Percentiles rank a stretch among this genome's conserved stretches.
These are phyloP conservation scores for Acestrorhynchus altus DNA, from an alignment of 2,797 vertebrate genomes.

Conservation along the genomic window DNA sequence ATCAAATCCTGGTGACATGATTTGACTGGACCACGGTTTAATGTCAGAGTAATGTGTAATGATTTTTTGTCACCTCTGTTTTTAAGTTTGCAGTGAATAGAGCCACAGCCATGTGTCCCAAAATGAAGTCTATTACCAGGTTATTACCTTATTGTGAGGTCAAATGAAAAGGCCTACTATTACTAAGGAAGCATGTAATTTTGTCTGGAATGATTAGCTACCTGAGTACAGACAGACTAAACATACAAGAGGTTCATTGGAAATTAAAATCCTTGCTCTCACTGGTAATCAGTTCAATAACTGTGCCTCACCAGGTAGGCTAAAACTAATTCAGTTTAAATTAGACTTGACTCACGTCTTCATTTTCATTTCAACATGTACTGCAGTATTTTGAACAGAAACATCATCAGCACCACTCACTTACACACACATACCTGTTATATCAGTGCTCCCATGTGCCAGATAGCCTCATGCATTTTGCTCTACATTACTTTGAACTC, in stretches of 20 bases:
- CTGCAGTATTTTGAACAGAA: slow-evolving; percentile 10
- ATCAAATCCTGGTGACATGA: no score
- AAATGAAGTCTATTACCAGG: neutral
- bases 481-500: neutral
- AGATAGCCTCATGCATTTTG: neutral
- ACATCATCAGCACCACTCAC: slow-evolving; percentile 11
- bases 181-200: neutral
- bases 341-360: slow-evolving; percentile 43
- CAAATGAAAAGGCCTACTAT: neutral
- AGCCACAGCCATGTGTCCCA: no score
- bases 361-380: slow-evolving; percentile 40
- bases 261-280: neutral
- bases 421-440: slow-evolving; percentile 14
- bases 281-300: slow-evolving; percentile 3
- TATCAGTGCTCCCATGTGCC: neutral
- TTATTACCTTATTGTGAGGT: neutral
- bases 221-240: neutral
- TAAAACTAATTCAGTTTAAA: slow-evolving; percentile 1
- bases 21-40: no score
- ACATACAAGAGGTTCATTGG: neutral
- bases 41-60: no score
- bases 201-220: neutral
- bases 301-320: neutral
- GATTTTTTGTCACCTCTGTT: no score
- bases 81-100: neutral